These are phyloP conservation scores for Oenanthe oenanthe DNA, from an alignment of 2,113 vertebrate species.

Conservation along the genomic window DNA sequence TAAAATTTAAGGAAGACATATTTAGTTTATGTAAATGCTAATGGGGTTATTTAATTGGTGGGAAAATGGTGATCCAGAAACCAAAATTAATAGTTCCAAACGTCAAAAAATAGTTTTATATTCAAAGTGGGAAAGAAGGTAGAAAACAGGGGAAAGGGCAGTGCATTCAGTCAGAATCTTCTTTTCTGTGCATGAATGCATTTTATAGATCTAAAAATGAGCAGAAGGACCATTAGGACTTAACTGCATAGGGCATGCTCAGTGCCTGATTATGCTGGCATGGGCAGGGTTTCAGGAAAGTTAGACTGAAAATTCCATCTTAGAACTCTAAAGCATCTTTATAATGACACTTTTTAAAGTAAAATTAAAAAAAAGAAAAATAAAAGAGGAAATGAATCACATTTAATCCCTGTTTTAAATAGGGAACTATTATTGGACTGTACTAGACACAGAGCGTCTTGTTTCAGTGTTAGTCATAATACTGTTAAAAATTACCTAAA, in stretches of 20 bases:
- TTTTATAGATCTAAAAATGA: conserved; percentile 3
- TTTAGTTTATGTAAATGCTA: not conserved
- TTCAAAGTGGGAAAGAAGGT: not conserved
- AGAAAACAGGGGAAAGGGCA: not conserved
- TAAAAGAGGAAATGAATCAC: not conserved
- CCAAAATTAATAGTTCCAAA: not conserved
- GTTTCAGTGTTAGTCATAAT: conserved; percentile 44
- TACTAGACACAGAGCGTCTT: conserved; percentile 18
- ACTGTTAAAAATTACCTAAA: not conserved
- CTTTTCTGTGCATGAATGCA: conserved; percentile 25
- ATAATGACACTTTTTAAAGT: not conserved
- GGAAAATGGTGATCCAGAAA: not conserved
- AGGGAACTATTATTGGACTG: not conserved
- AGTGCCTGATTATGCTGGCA: not conserved
- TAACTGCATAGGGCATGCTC: not conserved
- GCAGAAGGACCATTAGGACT: not conserved
- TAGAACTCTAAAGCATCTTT: not conserved
- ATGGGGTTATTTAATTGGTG: not conserved
- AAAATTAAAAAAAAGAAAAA: not conserved
- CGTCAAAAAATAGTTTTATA: not conserved
- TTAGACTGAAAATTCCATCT: conserved; percentile 10
- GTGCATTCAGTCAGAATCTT: not conserved
- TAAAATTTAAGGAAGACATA: not conserved
- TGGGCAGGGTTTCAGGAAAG: conserved; percentile 36
- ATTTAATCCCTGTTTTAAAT: conserved; percentile 22